These are phyloP conservation scores for Cephalopterus ornatus DNA, from an alignment of 2,113 vertebrate genomes.

Conservation along the genomic window DNA sequence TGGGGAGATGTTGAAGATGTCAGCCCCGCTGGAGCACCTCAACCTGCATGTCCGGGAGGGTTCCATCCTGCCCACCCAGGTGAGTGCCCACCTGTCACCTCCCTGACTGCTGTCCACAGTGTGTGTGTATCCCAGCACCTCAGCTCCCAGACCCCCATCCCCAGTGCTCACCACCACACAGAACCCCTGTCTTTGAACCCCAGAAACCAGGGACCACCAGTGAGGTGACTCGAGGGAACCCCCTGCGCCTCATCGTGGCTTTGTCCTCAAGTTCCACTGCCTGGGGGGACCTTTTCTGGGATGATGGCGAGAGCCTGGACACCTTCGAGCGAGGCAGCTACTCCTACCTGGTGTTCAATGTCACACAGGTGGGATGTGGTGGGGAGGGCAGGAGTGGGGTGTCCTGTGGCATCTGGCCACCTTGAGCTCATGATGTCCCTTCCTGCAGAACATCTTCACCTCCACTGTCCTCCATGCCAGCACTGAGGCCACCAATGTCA, in stretches of 20 bases:
- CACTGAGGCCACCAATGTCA: constrained; percentile 73
- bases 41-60: constrained; percentile 86
- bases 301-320: constrained; percentile 81
- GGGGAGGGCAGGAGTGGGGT: background rate
- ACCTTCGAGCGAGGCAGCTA: constrained; percentile 78
- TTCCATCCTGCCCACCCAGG: constrained; percentile 82
- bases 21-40: constrained; percentile 82
- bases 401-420: fast-evolving
- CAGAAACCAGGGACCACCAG: constrained; percentile 81
- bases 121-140: background rate
- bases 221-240: constrained; percentile 75
- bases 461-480: constrained; percentile 77
- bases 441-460: constrained; percentile 77
- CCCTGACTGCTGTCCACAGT: fast-evolving
- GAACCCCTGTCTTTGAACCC: background rate
- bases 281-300: constrained; percentile 86
- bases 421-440: background rate
- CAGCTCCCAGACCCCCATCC: background rate
- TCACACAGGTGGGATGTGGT: constrained; percentile 70
- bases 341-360: constrained; percentile 78
- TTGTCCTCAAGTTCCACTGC: constrained; percentile 71
- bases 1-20: constrained; percentile 78
- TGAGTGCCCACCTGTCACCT: background rate
- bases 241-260: constrained; percentile 74
- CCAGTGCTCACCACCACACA: background rate